Evolutionary conservation across 2,113 vertebrate species (phyloP).

Genomic region (Dromiciops gliroides): DNA sequence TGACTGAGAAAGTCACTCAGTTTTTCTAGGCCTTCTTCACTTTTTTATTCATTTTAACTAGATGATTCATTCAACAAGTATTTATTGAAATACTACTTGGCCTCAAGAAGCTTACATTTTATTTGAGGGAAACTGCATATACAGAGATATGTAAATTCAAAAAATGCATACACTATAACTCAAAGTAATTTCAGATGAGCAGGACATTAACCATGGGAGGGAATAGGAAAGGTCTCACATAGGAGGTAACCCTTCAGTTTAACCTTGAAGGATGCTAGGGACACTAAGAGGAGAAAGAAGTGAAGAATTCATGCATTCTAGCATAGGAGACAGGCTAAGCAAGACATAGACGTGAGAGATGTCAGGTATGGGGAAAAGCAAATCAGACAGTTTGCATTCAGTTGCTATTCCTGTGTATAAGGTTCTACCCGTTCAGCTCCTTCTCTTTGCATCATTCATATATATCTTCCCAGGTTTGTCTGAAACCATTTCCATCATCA

Average conservation of each 20-base stretch:
- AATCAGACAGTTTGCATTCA: neutral
- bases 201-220: neutral
- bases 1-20: neutral
- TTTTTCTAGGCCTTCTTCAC: neutral
- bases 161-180: too few relatives aligned
- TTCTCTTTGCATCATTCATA: too few relatives aligned
- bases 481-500: too few relatives aligned
- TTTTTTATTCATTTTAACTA: neutral
- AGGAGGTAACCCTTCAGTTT: neutral
- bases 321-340: neutral
- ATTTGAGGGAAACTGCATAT: neutral
- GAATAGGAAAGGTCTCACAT: neutral
- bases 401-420: too few relatives aligned
- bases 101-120: neutral
- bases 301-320: neutral
- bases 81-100: neutral
- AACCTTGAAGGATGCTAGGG: neutral
- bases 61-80: neutral
- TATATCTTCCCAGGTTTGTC: too few relatives aligned
- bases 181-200: neutral
- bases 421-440: too few relatives aligned
- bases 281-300: neutral
- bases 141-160: neutral
- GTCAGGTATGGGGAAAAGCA: neutral
- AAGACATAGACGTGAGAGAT: neutral